Evolutionary conservation across 2,888 invertebrate genomes (phyloP).

Genomic region (Sphaerophoria rueppellii): DNA sequence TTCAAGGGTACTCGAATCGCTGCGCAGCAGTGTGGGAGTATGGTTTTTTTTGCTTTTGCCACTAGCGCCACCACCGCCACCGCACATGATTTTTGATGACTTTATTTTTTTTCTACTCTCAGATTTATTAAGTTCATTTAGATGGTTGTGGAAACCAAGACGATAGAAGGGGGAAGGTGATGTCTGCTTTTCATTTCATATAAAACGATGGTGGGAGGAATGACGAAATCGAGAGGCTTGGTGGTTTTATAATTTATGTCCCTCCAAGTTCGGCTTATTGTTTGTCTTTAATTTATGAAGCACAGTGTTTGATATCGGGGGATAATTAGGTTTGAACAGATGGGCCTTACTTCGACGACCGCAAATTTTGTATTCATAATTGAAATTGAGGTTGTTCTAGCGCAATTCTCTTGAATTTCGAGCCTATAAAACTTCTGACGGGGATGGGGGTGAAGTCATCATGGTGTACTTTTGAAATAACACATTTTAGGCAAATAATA

Average conservation of each 20-base stretch:
- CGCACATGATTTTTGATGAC: neutral
- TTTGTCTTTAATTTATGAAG: constrained; percentile 38
- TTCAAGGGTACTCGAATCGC: no score
- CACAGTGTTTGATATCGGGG: constrained; percentile 19
- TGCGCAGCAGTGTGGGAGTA: neutral
- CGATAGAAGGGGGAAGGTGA: neutral
- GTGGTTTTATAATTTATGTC: constrained; percentile 36
- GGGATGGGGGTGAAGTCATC: no score
- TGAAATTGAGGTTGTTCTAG: constrained; percentile 27
- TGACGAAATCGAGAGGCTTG: constrained; percentile 2
- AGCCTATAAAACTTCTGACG: no score
- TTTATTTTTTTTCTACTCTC: neutral
- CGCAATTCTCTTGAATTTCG: neutral
- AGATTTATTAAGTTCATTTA: constrained; percentile 18
- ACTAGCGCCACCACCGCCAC: neutral
- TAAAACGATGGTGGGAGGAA: neutral
- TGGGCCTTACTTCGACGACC: constrained; percentile 12
- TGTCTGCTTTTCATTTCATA: constrained; percentile 13
- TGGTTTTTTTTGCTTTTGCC: no score
- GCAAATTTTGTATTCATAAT: constrained; percentile 41
- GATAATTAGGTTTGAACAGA: constrained; percentile 42
- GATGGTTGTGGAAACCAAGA: neutral
- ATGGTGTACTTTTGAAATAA: no score
- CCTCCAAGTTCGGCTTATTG: constrained; percentile 32
- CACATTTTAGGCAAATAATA: no score